Percentiles rank a stretch among this genome's conserved stretches.
Evolutionary conservation across 2,888 invertebrate genomes (phyloP).

Genomic region (Parnassius smintheus): DNA sequence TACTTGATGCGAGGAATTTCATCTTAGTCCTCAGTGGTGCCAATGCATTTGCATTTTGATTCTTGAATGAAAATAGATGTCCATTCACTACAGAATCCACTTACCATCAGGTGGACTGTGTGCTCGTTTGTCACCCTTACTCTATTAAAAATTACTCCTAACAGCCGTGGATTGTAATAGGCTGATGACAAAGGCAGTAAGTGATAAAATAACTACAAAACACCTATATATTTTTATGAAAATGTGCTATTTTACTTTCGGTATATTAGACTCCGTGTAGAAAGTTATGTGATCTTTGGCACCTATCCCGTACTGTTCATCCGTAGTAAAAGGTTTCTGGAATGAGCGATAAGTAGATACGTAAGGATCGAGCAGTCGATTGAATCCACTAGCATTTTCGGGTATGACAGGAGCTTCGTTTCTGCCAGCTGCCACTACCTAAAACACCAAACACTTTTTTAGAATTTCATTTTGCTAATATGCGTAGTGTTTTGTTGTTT

Average conservation of each 20-base stretch:
- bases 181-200: too few species aligned
- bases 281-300: slow-evolving; percentile 72
- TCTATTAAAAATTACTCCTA: too few species aligned
- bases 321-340: slow-evolving; percentile 57
- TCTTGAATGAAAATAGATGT: too few species aligned
- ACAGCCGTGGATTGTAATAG: too few species aligned
- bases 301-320: slow-evolving; percentile 65
- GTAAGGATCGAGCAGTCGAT: slow-evolving; percentile 65
- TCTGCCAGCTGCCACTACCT: slow-evolving; percentile 69
- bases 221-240: background rate
- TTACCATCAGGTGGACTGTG: too few species aligned
- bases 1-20: too few species aligned
- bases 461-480: background rate
- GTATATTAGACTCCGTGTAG: slow-evolving; percentile 60
- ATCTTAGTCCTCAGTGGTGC: too few species aligned
- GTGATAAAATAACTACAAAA: too few species aligned
- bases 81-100: too few species aligned
- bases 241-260: slow-evolving; percentile 38
- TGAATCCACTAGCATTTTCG: slow-evolving; percentile 52
- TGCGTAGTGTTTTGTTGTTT: too few species aligned
- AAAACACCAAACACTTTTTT: background rate
- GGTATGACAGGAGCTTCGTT: slow-evolving; percentile 63
- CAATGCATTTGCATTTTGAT: too few species aligned
- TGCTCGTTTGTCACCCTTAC: too few species aligned
- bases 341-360: slow-evolving; percentile 57